Evolutionary conservation across 2,797 vertebrate species (phyloP).

Genomic region (Gallinago solitaria): DNA sequence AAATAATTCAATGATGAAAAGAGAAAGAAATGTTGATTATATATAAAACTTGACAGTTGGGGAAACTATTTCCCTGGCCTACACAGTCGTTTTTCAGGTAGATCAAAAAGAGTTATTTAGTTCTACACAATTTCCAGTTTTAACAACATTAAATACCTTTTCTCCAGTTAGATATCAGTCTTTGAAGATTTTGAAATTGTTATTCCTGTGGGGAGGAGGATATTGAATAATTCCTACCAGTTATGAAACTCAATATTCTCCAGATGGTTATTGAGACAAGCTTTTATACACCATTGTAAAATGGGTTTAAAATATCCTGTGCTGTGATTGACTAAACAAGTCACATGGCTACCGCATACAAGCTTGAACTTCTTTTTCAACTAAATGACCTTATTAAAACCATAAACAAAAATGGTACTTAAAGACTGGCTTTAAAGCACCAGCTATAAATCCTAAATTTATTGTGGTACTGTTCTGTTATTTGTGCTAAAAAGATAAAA

Average conservation of each 20-base stretch:
- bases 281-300: conserved; percentile 67
- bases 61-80: conserved; percentile 40
- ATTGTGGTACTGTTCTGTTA: background rate
- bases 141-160: conserved; percentile 60
- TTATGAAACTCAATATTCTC: conserved; percentile 74
- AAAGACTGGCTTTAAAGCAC: conserved; percentile 31
- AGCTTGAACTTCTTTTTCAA: conserved; percentile 55
- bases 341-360: conserved; percentile 61
- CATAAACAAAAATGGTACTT: conserved; percentile 52
- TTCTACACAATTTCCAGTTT: conserved; percentile 57
- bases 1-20: conserved; percentile 35
- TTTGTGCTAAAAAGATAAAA: background rate
- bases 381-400: conserved; percentile 53
- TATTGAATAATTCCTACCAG: conserved; percentile 74
- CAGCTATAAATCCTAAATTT: conserved; percentile 43
- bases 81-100: conserved; percentile 46
- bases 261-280: conserved; percentile 67
- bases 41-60: conserved; percentile 44
- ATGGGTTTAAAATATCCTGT: conserved; percentile 62
- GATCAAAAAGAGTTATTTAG: conserved; percentile 56
- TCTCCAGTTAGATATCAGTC: conserved; percentile 50
- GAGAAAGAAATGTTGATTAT: conserved; percentile 9
- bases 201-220: conserved; percentile 60
- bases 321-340: conserved; percentile 67
- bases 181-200: conserved; percentile 68